Evolutionary conservation across 1,140 invertebrate species (phyloP).

Genomic region (Drosophila lowei): DNA sequence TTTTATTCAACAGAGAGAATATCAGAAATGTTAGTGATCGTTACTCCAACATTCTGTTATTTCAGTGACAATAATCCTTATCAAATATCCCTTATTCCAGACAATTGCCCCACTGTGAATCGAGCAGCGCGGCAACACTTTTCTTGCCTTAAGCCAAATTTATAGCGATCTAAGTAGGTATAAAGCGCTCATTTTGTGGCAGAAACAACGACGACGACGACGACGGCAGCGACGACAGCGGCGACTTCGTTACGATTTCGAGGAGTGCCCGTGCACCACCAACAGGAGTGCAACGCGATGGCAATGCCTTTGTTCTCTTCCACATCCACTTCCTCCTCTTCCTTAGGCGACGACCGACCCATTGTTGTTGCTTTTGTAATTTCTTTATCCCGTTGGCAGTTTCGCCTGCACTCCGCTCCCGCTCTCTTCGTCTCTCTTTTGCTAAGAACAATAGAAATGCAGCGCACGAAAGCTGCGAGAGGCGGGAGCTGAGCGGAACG

Average conservation of each 20-base stretch:
- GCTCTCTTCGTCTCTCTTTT: constrained; percentile 17
- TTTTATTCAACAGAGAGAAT: too few species aligned
- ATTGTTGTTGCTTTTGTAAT: constrained; percentile 53
- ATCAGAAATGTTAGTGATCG: too few species aligned
- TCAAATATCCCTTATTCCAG: too few species aligned
- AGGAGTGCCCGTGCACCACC: constrained; percentile 57
- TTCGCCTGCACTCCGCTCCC: not conserved
- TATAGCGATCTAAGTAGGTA: constrained; percentile 81
- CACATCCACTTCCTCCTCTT: not conserved
- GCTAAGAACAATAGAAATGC: constrained; percentile 78
- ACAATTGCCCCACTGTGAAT: constrained; percentile 42
- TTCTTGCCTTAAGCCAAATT: constrained; percentile 81
- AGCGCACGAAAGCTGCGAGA: constrained; percentile 61
- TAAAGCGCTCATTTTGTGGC: constrained; percentile 81
- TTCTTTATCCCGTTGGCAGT: constrained; percentile 58
- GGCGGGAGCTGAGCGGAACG: constrained; percentile 7
- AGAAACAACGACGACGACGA: constrained; percentile 47
- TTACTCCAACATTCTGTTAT: too few species aligned
- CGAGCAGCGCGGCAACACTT: constrained; percentile 78
- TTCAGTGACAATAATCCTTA: too few species aligned
- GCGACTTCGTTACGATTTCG: constrained; percentile 72
- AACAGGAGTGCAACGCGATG: constrained; percentile 57
- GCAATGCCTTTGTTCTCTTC: constrained; percentile 42
- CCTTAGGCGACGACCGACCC: not conserved
- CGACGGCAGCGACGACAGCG: constrained; percentile 27